Base-by-base conservation (phyloP, 2,797 vertebrate species). In the Esox masquinongy region DNA sequence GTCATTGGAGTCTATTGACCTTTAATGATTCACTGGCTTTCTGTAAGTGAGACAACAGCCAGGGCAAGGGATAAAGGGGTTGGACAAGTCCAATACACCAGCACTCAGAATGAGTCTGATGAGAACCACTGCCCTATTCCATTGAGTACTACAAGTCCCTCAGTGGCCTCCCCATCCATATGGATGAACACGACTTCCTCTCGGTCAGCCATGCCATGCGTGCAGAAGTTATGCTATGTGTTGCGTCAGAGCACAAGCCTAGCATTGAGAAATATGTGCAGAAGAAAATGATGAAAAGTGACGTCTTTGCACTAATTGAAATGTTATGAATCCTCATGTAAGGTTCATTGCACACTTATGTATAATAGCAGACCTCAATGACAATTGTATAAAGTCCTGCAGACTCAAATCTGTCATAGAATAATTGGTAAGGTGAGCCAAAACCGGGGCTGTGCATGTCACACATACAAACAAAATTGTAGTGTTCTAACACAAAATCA, bases 1-100 rank as follows among this genome's bases (percentile, higher is more conserved):
- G 83, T 91, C 83, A 83, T 88, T 87, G 81, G 59, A 90, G 89
- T 90, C 85, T 79, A 86, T 89, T 91, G 91, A 91, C 91, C 89
- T 92, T 83, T 86, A 82, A 77, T 68, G 79, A 84, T 81, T 87
- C 84, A 82, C 79, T 75, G 83, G 82, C 73, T 79, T 81, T 74
- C 77, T 81, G 75, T 72, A 86, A 75, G 82, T 84, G 84, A 85
- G 86, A 82, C 82, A 83, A 78, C 86, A 84, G 81, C 80, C 79
- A 61, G 67, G 56, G 77, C 70, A 64, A 19, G 67, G 89, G 63
- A 85, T 83, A 83, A 88, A 84, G 77, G 86, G 79, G 84, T 86
- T 77, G 72, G 80, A 80, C 74, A 80, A 81, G 71, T 80, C 79
- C 84, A 80, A 67, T 82, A 82, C 77, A 77, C 74, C 64, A 14